Base-by-base conservation (phyloP, 2,888 invertebrate species). In the Drosophila nigricruria region DNA sequence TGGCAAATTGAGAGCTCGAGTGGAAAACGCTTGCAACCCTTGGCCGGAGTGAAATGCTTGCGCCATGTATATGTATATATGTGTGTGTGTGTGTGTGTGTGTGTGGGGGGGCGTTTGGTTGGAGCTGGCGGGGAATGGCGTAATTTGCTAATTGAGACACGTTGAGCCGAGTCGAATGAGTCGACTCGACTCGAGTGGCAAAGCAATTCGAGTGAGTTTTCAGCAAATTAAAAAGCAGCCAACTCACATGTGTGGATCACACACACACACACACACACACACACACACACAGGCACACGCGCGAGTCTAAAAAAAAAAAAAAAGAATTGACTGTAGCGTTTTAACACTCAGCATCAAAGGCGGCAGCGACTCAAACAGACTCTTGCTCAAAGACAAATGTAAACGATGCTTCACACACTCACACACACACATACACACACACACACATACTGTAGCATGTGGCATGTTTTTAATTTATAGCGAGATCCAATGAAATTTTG, bases 81-180 rank as follows among this genome's bases (percentile, higher is more conserved):
- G 62, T 54, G 47, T 59, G 42, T 58, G 53, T 14, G 47, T 58
- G 66, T 61, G 56, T 32, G 45, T 43, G 59, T 57, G 63, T 71
- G 70, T 1, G 47, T 27, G 20, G 14, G 56, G 16, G 61, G 73
- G 23, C 12, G 20, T 38, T 52, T 71, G 47, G 16, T 58, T 72
- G 72, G 58, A 27, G 58, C 30, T 67, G 68, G 66, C 58, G 64
- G 75, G 57, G 69, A 60, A 73, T 62, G 71, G 71, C 70, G 76
- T 82, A 79, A 87, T 89, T 85, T 88, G 81, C 76, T 88, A 90
- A 91, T 82, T 82, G 91, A 91, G 89, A 84, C 83, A 65, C 75
- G 52, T 53, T 40, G 66, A 78, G 65, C 30, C 36, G 52, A 45
- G 53, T 73, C 45, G 71, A 47, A 42, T 40, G 40, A 30, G 45